Evolutionary conservation across 2,113 vertebrate genomes (phyloP).

Genomic region (Hepsetus odoe): DNA sequence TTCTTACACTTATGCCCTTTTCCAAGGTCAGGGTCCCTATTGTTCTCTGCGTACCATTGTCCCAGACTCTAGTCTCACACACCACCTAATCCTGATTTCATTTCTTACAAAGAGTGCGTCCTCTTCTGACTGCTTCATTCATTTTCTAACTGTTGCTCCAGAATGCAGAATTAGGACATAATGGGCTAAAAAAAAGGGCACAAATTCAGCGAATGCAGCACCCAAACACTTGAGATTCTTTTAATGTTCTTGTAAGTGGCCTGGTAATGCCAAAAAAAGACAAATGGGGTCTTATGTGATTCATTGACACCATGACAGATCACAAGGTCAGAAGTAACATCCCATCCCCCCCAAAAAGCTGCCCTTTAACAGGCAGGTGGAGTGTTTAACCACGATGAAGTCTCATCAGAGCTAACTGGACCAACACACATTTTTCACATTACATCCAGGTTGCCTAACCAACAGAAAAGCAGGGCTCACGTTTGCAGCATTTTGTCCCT

Average conservation of each 20-base stretch:
- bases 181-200: neutral
- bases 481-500: neutral
- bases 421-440: neutral
- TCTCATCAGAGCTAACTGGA: neutral
- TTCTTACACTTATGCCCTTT: too few relatives aligned
- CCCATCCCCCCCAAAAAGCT: neutral
- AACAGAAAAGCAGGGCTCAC: neutral
- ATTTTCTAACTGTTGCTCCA: neutral
- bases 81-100: neutral
- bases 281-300: neutral
- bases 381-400: neutral
- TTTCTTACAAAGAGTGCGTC: neutral
- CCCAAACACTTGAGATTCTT: neutral
- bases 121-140: neutral
- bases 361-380: neutral
- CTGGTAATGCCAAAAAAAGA: neutral
- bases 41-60: too few relatives aligned
- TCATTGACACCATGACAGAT: slow-evolving; percentile 5
- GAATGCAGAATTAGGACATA: neutral
- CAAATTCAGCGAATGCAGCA: neutral
- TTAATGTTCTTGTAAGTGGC: neutral
- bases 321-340: slow-evolving; percentile 4
- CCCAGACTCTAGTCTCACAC: too few relatives aligned
- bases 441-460: neutral
- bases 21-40: too few relatives aligned